phyloP scores from a whole-genome alignment of 2,888 invertebrate genomes.

The Epicampocera succincta region DNA sequence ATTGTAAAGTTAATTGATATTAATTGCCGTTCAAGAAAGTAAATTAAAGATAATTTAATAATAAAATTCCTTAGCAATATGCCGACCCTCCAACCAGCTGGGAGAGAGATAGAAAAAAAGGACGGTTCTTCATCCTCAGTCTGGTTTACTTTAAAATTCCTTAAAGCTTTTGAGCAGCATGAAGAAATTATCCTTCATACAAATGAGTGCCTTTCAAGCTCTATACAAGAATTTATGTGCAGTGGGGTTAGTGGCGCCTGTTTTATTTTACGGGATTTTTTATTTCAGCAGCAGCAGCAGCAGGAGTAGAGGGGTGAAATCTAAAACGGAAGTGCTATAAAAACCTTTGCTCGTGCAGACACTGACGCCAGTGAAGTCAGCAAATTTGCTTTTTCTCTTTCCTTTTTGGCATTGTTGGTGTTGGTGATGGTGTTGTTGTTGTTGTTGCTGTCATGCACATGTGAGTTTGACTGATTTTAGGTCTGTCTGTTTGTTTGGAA shows the following conservation, averaged over 20 bases:
- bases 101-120: neutral
- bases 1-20: conserved; percentile 56
- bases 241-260: conserved; percentile 58
- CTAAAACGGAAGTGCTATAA: conserved; percentile 54
- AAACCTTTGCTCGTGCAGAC: conserved; percentile 52
- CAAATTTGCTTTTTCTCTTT: conserved; percentile 28
- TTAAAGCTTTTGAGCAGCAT: conserved; percentile 28
- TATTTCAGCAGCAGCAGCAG: neutral
- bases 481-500: conserved; percentile 5
- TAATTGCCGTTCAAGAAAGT: conserved; percentile 43
- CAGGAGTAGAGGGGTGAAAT: neutral
- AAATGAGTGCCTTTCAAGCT: conserved; percentile 13
- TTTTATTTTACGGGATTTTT: conserved; percentile 21
- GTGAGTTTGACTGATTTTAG: conserved; percentile 30
- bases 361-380: conserved; percentile 51
- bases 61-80: conserved; percentile 26
- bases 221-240: conserved; percentile 34
- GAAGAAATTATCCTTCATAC: conserved; percentile 24
- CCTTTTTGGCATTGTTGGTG: neutral
- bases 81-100: neutral
- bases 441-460: conserved; percentile 9
- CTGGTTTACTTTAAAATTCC: conserved; percentile 21
- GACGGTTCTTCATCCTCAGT: neutral
- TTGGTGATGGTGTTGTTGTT: too few species aligned
- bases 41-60: conserved; percentile 58